Evolutionary conservation across 2,888 invertebrate species (phyloP).

Genomic region (Ophion ventricosus): DNA sequence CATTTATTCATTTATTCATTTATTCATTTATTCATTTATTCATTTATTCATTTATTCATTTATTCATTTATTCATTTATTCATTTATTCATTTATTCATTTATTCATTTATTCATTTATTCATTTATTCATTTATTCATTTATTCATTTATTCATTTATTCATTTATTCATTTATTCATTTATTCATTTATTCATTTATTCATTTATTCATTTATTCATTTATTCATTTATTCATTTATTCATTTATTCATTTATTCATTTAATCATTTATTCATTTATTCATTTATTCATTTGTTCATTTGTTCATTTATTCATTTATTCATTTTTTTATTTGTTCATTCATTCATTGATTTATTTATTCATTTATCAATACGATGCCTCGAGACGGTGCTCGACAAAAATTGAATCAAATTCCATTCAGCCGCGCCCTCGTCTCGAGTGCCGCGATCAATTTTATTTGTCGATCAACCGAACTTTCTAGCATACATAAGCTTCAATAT

Average conservation of each 20-base stretch:
- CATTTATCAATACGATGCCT: not conserved
- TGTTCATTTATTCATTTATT: not conserved
- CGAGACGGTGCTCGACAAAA: not conserved
- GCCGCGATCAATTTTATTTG: constrained; percentile 30
- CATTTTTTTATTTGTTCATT: not conserved
- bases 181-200: no score
- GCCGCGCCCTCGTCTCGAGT: not conserved
- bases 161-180: no score
- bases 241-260: not conserved
- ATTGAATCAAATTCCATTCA: constrained; percentile 25
- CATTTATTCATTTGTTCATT: not conserved
- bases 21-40: not conserved
- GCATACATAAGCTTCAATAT: constrained; percentile 13
- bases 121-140: no score
- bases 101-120: no score
- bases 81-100: no score
- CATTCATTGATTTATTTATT: not conserved
- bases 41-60: not conserved
- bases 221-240: not conserved
- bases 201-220: not conserved
- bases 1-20: not conserved
- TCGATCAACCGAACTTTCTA: constrained; percentile 33
- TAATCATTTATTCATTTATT: not conserved
- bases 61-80: no score
- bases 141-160: no score